phyloP scores from a whole-genome alignment of 2,888 invertebrate genomes.

The Aelia acuminata region DNA sequence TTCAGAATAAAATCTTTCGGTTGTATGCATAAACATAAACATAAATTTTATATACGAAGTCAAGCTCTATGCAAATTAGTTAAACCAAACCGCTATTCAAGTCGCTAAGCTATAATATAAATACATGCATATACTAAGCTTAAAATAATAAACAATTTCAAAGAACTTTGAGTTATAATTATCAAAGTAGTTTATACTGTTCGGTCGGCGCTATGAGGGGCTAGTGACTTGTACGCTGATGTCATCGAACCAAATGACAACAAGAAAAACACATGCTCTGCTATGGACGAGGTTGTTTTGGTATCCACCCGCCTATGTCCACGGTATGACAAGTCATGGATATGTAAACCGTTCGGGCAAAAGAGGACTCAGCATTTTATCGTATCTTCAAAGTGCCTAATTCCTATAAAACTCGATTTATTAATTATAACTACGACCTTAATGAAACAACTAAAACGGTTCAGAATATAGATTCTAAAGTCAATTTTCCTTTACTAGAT shows the following conservation, averaged over 20 bases:
- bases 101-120: background rate
- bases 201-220: background rate
- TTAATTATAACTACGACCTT: too few species aligned
- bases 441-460: too few species aligned
- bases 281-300: background rate
- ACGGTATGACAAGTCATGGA: background rate
- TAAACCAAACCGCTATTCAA: background rate
- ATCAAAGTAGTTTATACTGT: background rate
- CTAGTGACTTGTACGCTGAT: background rate
- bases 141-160: background rate
- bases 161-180: background rate
- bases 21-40: background rate
- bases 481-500: too few species aligned
- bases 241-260: constrained; percentile 14
- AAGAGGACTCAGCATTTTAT: background rate
- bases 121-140: background rate
- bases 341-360: background rate
- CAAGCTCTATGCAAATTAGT: background rate
- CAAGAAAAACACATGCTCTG: constrained; percentile 9
- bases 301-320: background rate
- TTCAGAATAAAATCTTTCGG: background rate
- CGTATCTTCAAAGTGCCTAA: too few species aligned
- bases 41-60: background rate
- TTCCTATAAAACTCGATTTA: too few species aligned
- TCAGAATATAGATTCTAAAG: too few species aligned